phyloP scores from a whole-genome alignment of 2,113 vertebrate genomes.

The Lophura nycthemera region DNA sequence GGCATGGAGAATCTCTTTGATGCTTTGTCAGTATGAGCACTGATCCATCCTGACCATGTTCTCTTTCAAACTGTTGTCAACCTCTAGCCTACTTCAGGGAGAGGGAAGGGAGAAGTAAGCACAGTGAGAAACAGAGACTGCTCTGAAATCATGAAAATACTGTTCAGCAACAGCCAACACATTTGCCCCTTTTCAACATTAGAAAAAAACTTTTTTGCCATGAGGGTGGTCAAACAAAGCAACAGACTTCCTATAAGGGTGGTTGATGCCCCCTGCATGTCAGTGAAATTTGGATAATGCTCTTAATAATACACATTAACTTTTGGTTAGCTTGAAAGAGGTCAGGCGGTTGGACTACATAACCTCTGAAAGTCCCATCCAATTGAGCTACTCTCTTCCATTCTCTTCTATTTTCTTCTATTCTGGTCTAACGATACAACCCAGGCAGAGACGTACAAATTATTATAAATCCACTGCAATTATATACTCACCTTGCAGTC shows the following conservation, averaged over 20 bases:
- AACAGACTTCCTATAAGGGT: not conserved
- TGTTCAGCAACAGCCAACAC: not conserved
- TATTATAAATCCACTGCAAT: not conserved
- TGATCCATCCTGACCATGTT: not conserved
- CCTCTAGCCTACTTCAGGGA: not conserved
- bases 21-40: not conserved
- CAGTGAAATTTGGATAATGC: not conserved
- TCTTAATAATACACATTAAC: not conserved
- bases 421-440: not conserved
- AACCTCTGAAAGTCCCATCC: not conserved
- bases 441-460: not conserved
- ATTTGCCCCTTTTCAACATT: not conserved
- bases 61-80: not conserved
- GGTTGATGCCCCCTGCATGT: not conserved
- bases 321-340: not conserved
- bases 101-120: not conserved
- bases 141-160: not conserved
- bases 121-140: not conserved
- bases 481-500: slow-evolving; percentile 91
- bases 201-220: not conserved
- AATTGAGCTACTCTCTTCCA: not conserved
- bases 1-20: not conserved
- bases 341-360: not conserved
- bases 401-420: not conserved
- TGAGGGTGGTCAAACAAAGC: not conserved